Base-by-base conservation (phyloP, 2,888 invertebrate genomes). In the Drosophila emarginata region DNA sequence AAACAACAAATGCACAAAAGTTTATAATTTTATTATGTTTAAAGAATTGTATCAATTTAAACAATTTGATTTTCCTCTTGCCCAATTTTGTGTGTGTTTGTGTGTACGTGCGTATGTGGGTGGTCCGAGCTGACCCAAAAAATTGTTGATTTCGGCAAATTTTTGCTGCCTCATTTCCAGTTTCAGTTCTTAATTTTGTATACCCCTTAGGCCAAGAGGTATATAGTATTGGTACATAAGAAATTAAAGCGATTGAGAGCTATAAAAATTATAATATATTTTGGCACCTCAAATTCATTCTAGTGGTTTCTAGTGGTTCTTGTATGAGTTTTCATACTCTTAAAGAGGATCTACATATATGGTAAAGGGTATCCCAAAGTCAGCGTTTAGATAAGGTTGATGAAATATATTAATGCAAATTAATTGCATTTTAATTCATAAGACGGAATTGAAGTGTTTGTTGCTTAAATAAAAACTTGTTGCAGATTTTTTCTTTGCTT, bases 1-100 rank as follows among this genome's bases (percentile, higher is more conserved):
- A 70, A 66, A 14, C 53, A 39, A 61, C 50, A 45, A 68, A 61
- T 53, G 61, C 59, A 45, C 63, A 59, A 69, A 56, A 53, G 18
- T 45, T 45, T 45, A 45, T 45, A 45, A 45, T 45, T 45, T 45
- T 32, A 26, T 28, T 28, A 53, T 28, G 26, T 18, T 15, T 28
- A 39, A 50, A 50, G 54, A 37, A 21, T 59, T 21, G 59, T 53
- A 64, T n/a, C 57, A 67, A 64, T 67, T 58, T 67, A 77, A 67
- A 76, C 66, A 68, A 68, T 61, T 68, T 36, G 50, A 61, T 64
- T 59, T 58, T 56, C 40, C 32, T 56, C 50, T 68, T 32, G 11
- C 45, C 45, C 18, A 21, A 45, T 21, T 45, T 45, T 45, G 3
- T 26, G 40, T 40, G 15, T 40, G 11, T 39, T 1, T 39, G 39